Percentiles rank a stretch among this genome's conserved stretches.
phyloP scores from a whole-genome alignment of 2,113 vertebrate species.

The Gambusia affinis region DNA sequence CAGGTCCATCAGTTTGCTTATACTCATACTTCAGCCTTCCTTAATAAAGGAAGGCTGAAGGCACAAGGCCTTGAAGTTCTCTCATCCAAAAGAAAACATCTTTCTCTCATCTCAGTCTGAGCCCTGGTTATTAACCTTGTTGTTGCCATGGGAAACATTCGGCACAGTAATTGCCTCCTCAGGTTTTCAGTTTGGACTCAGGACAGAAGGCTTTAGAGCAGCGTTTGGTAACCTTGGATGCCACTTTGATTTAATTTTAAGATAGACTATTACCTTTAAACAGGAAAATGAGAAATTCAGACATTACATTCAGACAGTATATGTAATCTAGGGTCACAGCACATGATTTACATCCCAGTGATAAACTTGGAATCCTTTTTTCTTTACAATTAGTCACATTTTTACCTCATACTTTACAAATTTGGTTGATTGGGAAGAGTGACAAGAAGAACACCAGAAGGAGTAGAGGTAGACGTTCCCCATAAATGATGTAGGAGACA shows the following conservation, averaged over 20 bases:
- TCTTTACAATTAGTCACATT: too few relatives aligned
- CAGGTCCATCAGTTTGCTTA: conserved; percentile 21
- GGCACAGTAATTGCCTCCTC: conserved; percentile 43
- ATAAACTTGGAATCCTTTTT: conserved; percentile 1
- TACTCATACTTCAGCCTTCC: conserved; percentile 39
- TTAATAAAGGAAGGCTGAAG: neutral
- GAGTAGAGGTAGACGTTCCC: too few relatives aligned
- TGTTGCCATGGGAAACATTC: conserved; percentile 57
- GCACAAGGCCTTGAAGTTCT: conserved; percentile 44
- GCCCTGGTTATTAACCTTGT: conserved; percentile 41
- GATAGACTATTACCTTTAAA: neutral
- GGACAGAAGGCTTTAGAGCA: conserved; percentile 1
- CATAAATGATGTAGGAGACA: too few relatives aligned
- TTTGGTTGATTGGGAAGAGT: too few relatives aligned
- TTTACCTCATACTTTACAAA: too few relatives aligned
- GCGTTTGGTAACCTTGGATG: conserved; percentile 4
- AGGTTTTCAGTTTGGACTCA: conserved; percentile 23
- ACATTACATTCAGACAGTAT: neutral
- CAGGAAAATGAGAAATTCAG: neutral
- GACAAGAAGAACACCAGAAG: too few relatives aligned
- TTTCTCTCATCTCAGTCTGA: conserved; percentile 47
- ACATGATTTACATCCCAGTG: neutral
- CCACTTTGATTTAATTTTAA: conserved; percentile 7
- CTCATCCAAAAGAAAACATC: conserved; percentile 38
- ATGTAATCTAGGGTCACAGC: neutral